Evolutionary conservation across 2,797 vertebrate species (phyloP).

Genomic region (Danio aesculapii): DNA sequence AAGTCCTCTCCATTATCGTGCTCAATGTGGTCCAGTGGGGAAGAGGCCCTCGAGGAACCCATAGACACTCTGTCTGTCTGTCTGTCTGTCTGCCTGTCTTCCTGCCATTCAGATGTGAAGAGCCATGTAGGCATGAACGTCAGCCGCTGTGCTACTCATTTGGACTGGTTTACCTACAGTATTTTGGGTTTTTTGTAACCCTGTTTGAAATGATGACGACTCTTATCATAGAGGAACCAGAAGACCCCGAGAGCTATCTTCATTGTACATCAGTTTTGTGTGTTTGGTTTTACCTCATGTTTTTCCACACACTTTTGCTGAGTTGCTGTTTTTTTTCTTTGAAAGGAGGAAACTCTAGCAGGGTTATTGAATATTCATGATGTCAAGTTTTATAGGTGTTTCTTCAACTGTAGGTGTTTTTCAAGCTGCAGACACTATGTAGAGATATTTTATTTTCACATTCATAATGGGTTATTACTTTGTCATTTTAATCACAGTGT

Average conservation of each 20-base stretch:
- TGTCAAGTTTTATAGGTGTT: not conserved
- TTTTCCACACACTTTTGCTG: slow-evolving; percentile 19
- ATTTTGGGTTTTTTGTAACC: slow-evolving; percentile 44
- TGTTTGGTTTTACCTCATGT: slow-evolving; percentile 41
- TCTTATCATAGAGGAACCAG: not conserved
- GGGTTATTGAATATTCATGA: not conserved
- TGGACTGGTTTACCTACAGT: slow-evolving; percentile 31
- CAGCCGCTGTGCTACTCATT: slow-evolving; percentile 34
- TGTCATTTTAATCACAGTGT: not conserved
- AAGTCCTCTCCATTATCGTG: slow-evolving; percentile 59
- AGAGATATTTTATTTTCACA: not conserved
- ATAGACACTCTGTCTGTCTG: slow-evolving; percentile 52
- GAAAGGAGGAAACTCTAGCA: not conserved
- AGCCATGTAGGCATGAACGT: slow-evolving; percentile 14
- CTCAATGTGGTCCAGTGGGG: slow-evolving; percentile 50
- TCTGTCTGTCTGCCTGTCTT: slow-evolving; percentile 45
- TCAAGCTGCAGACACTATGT: too few species aligned
- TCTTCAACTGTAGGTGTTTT: not conserved
- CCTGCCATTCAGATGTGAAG: slow-evolving; percentile 52
- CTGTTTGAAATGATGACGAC: slow-evolving; percentile 17
- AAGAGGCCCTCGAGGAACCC: slow-evolving; percentile 44
- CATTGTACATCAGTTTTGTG: slow-evolving; percentile 13
- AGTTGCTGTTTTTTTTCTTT: not conserved
- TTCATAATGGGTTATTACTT: not conserved
- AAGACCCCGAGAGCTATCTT: not conserved